Conservation (phyloP, 2,113 vertebrate species). For the Dryoscopus gambensis region DNA sequence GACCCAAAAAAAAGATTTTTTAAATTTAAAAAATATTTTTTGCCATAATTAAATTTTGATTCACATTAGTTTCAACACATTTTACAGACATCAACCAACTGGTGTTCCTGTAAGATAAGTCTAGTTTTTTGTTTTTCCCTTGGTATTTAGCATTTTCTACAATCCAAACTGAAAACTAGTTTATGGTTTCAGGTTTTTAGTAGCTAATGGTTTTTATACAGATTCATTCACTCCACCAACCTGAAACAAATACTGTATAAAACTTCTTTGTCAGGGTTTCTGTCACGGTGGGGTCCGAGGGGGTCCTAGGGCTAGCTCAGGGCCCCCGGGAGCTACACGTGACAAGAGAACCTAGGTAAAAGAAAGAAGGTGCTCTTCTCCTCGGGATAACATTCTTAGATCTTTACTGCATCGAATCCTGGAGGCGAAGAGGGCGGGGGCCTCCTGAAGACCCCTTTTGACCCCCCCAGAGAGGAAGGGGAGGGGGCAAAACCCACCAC, state of each 20-base stretch:
- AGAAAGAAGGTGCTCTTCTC: too few relatives aligned
- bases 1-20: neutral
- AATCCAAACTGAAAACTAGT: neutral
- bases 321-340: too few relatives aligned
- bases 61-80: neutral
- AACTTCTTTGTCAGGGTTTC: neutral
- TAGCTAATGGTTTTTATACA: neutral
- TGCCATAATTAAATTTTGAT: neutral
- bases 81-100: neutral
- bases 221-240: neutral
- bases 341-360: too few relatives aligned
- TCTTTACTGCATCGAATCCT: too few relatives aligned
- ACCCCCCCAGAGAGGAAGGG: too few relatives aligned
- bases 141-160: neutral
- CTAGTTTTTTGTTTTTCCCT: neutral
- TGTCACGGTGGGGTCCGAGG: too few relatives aligned
- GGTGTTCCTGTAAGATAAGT: neutral
- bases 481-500: too few relatives aligned
- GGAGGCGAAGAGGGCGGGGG: too few relatives aligned
- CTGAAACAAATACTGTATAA: neutral
- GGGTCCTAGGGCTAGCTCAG: too few relatives aligned
- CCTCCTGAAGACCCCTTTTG: too few relatives aligned
- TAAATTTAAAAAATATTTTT: neutral
- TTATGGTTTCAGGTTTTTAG: neutral
- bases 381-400: too few relatives aligned